Conservation (phyloP, 2,888 invertebrate species). For the Sarcophaga rosellei region DNA sequence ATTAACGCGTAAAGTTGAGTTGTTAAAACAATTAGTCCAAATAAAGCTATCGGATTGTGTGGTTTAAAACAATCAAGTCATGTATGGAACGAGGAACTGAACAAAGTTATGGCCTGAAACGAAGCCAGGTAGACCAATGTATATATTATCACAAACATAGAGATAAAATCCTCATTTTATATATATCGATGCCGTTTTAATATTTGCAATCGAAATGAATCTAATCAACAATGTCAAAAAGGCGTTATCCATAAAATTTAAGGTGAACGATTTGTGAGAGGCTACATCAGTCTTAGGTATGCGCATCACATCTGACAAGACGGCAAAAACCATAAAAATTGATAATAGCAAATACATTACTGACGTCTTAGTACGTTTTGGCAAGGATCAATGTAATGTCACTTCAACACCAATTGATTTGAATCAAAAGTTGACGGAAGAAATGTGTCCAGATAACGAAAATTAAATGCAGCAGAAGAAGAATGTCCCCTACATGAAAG, state of each 20-base stretch:
- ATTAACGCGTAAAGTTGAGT: no score
- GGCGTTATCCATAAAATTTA: conserved; percentile 2
- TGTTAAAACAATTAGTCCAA: no score
- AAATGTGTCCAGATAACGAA: neutral
- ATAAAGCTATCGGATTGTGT: no score
- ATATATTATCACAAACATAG: neutral
- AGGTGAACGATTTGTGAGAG: conserved; percentile 60
- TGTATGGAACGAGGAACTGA: conserved; percentile 64
- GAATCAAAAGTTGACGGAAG: conserved; percentile 54
- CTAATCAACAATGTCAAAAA: conserved; percentile 33
- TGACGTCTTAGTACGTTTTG: conserved; percentile 36
- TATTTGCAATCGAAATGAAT: conserved; percentile 42
- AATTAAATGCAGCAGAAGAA: conserved; percentile 25
- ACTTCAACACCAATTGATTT: conserved; percentile 56
- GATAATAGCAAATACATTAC: conserved; percentile 51
- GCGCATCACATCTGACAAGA: conserved; percentile 24
- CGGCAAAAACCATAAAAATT: conserved; percentile 21
- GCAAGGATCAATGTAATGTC: conserved; percentile 47
- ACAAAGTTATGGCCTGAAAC: conserved; percentile 46
- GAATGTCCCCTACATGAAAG: conserved; percentile 51
- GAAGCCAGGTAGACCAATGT: conserved; percentile 6
- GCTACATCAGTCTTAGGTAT: conserved; percentile 51
- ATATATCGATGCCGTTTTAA: conserved; percentile 17
- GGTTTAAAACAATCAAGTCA: conserved; percentile 68
- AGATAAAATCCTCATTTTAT: conserved; percentile 1